Evolutionary conservation across 2,113 vertebrate species (phyloP).

Genomic region (Oplegnathus fasciatus): DNA sequence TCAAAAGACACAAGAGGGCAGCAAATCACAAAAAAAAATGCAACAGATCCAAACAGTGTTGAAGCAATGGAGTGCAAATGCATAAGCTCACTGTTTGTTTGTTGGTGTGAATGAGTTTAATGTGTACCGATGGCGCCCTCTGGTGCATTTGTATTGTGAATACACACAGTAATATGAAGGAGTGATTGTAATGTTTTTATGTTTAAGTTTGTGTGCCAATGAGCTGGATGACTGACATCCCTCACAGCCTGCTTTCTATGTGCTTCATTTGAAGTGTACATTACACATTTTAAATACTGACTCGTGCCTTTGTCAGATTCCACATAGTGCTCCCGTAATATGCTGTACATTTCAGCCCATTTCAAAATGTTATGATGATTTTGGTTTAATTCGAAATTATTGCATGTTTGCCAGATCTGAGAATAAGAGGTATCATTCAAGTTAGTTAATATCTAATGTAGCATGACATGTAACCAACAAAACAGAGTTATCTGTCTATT

Average conservation of each 20-base stretch:
- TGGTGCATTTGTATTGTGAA: slow-evolving; percentile 13
- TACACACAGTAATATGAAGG: background rate
- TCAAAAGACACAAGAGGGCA: slow-evolving; percentile 32
- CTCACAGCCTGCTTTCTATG: background rate
- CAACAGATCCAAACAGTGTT: background rate
- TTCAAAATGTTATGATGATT: background rate
- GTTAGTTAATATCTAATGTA: background rate
- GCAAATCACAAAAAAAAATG: slow-evolving; percentile 18
- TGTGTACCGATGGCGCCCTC: slow-evolving; percentile 23
- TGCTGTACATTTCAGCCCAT: background rate
- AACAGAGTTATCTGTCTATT: background rate
- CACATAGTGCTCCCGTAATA: background rate
- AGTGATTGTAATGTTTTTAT: background rate
- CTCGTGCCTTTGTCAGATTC: background rate
- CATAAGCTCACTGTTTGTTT: background rate
- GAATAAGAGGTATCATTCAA: background rate
- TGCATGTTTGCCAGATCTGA: background rate
- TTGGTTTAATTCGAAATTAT: background rate
- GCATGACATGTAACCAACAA: background rate
- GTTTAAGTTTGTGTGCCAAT: background rate
- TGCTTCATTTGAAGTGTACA: background rate
- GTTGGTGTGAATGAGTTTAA: background rate
- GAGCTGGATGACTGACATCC: background rate
- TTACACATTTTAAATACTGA: background rate
- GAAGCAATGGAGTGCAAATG: background rate